These are phyloP conservation scores for Lampris incognitus DNA, from an alignment of 2,113 vertebrate genomes.

Conservation along the genomic window DNA sequence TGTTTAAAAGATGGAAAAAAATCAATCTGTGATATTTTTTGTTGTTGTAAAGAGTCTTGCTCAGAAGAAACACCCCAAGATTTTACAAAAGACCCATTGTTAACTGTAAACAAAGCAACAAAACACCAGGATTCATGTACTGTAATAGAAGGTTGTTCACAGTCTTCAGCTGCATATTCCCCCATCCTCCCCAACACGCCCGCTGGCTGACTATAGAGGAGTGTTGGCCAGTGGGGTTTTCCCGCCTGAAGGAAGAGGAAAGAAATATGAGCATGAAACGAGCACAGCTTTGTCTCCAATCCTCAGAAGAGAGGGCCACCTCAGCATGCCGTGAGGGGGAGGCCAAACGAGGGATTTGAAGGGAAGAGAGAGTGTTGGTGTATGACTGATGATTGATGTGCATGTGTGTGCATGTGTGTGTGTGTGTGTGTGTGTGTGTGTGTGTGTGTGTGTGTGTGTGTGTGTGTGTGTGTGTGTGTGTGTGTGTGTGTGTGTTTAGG, in stretches of 20 bases:
- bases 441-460: neutral
- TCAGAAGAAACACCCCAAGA: neutral
- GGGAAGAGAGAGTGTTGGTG: constrained; percentile 3
- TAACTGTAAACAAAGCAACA: neutral
- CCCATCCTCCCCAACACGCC: constrained; percentile 20
- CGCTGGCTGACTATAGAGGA: constrained; percentile 31
- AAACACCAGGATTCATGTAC: constrained; percentile 14
- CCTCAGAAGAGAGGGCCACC: constrained; percentile 53
- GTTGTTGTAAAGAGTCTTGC: too few relatives aligned
- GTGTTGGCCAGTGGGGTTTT: constrained; percentile 52
- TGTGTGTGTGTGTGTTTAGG: neutral
- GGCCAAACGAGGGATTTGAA: constrained; percentile 27
- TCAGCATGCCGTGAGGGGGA: constrained; percentile 12
- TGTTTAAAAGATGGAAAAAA: too few relatives aligned
- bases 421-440: neutral
- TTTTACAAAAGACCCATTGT: neutral
- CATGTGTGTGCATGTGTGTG: constrained; percentile 13
- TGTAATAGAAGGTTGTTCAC: constrained; percentile 12
- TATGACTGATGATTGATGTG: neutral
- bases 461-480: neutral
- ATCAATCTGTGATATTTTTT: too few relatives aligned
- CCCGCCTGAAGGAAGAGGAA: constrained; percentile 46
- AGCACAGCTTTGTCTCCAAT: constrained; percentile 69
- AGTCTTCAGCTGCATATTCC: constrained; percentile 6
- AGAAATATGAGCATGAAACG: constrained; percentile 64